Conservation (phyloP, 37 sponge, comb jelly and placozoan species). For the Oscarella lobularis region DNA sequence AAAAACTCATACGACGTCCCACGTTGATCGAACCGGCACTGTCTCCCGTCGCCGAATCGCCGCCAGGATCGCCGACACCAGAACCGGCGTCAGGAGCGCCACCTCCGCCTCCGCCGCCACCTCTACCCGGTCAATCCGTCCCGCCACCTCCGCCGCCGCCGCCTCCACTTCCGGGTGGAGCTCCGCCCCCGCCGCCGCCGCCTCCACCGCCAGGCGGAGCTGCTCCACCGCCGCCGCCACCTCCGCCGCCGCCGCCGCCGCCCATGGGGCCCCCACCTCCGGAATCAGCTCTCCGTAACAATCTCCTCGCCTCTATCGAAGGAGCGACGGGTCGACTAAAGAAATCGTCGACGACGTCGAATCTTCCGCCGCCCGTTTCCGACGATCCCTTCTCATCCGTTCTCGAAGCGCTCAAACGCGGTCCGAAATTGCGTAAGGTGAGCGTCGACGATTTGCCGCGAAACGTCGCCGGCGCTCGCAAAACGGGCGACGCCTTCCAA, state of each 20-base stretch:
- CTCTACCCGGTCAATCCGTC: not conserved
- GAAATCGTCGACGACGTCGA: not conserved
- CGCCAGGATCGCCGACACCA: not conserved
- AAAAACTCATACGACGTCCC: not conserved
- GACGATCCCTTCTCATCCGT: not conserved
- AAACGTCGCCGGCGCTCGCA: not conserved
- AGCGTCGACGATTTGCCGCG: not conserved
- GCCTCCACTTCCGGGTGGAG: conserved; percentile 16
- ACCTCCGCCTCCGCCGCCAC: conserved; percentile 10
- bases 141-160: conserved; percentile 23
- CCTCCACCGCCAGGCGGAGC: conserved; percentile 32
- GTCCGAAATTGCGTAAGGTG: not conserved
- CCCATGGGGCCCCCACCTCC: not conserved
- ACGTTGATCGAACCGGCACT: not conserved
- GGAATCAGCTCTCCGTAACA: conserved; percentile 12
- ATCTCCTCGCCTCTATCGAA: conserved; percentile 31
- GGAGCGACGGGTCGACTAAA: not conserved
- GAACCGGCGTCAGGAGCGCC: not conserved
- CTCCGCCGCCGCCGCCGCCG: conserved; percentile 25
- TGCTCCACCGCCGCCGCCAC: conserved; percentile 44
- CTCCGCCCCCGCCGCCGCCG: conserved; percentile 34
- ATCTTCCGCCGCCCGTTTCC: not conserved
- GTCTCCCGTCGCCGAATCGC: not conserved
- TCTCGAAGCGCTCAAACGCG: not conserved
- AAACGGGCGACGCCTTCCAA: not conserved